Percentiles rank a stretch among this genome's conserved stretches.
These are phyloP conservation scores for Acheta domesticus DNA, from an alignment of 2,888 invertebrate species.

Conservation along the genomic window DNA sequence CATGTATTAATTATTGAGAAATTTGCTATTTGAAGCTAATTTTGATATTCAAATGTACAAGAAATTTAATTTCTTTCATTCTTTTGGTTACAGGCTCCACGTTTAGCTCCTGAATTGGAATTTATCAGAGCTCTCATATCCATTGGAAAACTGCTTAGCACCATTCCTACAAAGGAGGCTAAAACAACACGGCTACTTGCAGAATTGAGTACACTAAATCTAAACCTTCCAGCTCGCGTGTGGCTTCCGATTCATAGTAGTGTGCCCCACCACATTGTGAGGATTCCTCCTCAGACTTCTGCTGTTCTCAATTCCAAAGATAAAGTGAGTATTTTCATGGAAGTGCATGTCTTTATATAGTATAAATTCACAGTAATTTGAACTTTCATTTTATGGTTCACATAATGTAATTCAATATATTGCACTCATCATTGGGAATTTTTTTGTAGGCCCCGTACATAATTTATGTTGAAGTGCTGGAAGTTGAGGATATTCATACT, in stretches of 20 bases:
- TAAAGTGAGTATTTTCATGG: conserved; percentile 57
- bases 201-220: conserved; percentile 87
- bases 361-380: too few relatives aligned
- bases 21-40: too few relatives aligned
- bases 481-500: conserved; percentile 77
- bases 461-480: conserved; percentile 94
- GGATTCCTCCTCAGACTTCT: conserved; percentile 95
- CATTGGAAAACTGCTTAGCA: conserved; percentile 78
- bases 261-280: conserved; percentile 85
- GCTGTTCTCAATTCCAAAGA: conserved; percentile 99
- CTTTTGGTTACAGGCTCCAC: conserved; percentile 61
- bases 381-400: too few relatives aligned
- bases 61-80: neutral
- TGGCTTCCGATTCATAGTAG: conserved; percentile 90
- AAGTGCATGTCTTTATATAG: too few relatives aligned
- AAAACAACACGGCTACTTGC: conserved; percentile 89
- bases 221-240: conserved; percentile 95
- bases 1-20: too few relatives aligned
- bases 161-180: conserved; percentile 82
- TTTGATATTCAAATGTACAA: too few relatives aligned
- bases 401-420: too few relatives aligned
- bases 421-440: neutral
- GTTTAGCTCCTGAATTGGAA: conserved; percentile 78
- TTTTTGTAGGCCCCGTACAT: conserved; percentile 83
- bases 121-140: conserved; percentile 83